phyloP scores from a whole-genome alignment of 2,113 vertebrate species.

The Lichenostomus cassidix region DNA sequence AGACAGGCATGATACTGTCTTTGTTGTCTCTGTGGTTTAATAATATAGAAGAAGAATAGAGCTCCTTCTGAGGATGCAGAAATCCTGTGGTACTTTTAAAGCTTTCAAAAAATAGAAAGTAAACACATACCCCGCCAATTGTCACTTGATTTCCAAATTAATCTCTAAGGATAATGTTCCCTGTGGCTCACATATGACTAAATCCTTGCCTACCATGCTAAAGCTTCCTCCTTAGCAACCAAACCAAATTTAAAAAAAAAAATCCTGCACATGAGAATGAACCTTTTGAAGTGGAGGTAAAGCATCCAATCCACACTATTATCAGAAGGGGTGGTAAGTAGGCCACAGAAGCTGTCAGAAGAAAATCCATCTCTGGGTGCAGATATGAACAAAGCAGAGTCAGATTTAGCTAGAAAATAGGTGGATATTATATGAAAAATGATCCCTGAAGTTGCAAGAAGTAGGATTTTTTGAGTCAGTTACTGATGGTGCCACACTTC shows the following conservation, averaged over 20 bases:
- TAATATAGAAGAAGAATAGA: slow-evolving; percentile 10
- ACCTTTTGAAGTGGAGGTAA: neutral
- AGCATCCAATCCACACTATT: neutral
- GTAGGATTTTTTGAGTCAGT: neutral
- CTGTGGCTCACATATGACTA: neutral
- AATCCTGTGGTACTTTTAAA: slow-evolving; percentile 47
- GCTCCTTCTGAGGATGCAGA: neutral
- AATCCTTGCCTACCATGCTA: neutral
- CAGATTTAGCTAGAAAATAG: neutral
- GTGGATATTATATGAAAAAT: neutral
- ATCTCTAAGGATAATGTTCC: slow-evolving; percentile 1
- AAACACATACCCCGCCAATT: neutral
- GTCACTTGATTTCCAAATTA: slow-evolving; percentile 49
- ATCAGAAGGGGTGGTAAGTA: neutral
- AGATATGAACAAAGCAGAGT: neutral
- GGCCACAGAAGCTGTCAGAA: neutral
- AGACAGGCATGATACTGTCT: neutral
- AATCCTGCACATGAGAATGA: neutral
- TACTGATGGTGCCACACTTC: neutral
- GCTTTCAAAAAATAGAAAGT: neutral
- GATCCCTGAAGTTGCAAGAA: neutral
- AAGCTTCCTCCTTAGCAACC: slow-evolving; percentile 30
- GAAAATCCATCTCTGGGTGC: neutral
- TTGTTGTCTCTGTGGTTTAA: slow-evolving; percentile 33
- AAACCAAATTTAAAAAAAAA: neutral